Conservation (phyloP, 35 echinoderm and acorn worm species). For the Heliocidaris erythrogramma region DNA sequence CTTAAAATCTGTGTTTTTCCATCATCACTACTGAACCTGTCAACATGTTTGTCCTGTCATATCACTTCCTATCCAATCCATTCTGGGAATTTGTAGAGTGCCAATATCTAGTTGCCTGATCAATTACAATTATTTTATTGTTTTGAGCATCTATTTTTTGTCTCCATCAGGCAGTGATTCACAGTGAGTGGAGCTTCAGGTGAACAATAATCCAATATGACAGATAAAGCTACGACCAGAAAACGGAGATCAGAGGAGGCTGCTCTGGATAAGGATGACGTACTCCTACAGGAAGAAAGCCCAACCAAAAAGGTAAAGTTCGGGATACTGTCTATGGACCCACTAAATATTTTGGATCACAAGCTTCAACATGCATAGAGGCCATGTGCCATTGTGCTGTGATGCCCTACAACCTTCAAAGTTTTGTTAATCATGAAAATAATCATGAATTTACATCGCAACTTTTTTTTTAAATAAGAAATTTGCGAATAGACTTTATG, state of each 20-base stretch:
- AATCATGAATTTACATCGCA: too few relatives aligned
- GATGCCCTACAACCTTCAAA: too few relatives aligned
- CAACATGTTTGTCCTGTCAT: too few relatives aligned
- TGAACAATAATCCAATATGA: neutral
- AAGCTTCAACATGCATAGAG: neutral
- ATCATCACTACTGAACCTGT: too few relatives aligned
- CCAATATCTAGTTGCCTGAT: neutral
- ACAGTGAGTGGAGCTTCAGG: neutral
- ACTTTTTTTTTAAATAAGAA: too few relatives aligned
- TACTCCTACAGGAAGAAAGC: constrained; percentile 32
- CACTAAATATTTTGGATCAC: too few relatives aligned
- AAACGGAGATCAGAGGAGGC: constrained; percentile 22
- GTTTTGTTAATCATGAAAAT: too few relatives aligned
- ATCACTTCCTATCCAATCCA: too few relatives aligned
- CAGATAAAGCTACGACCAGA: neutral
- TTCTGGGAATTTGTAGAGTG: too few relatives aligned
- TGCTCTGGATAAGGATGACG: constrained; percentile 16
- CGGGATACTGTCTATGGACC: neutral
- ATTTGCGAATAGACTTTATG: too few relatives aligned
- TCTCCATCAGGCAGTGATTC: neutral
- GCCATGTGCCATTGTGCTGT: too few relatives aligned
- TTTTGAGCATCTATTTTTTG: neutral
- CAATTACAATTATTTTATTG: neutral
- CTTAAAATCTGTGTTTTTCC: too few relatives aligned
- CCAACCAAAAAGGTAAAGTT: constrained; percentile 41